Base-by-base conservation (phyloP, 2,113 vertebrate genomes). In the Collichthys lucidus region DNA sequence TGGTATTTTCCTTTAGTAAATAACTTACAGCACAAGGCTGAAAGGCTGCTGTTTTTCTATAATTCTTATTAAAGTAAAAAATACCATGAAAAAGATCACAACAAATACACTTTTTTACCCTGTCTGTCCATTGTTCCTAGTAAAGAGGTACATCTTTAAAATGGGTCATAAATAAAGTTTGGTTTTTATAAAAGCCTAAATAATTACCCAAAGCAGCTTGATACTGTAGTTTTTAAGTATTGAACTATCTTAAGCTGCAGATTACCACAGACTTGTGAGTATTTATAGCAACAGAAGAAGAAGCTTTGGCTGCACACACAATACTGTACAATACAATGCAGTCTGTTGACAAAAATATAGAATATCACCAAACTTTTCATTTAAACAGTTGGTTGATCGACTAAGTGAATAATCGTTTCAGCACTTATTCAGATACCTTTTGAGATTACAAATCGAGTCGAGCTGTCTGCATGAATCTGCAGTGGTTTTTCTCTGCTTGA, bases 401-500 rank as follows among this genome's bases (percentile, higher is more conserved):
- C 35, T 8, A 62, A 40, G 11, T 61, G 17, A 42, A 62, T 20
- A 11, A 62, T n/a, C 4, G 7, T 8, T 26, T 10, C 9, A 42
- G 24, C 22, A 14, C 5, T 26, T 46, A 59, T 52, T 60, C 8
- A 67, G 22, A 74, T 24, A 68, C 17, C 59, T 53, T 44, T 40
- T 5, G n/a, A 15, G 11, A 29, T 61, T 65, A 55, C 26, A 8
- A 71, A 80, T 57, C 46, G 7, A 77, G 42, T 65, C 16, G 24
- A 55, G 46, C 40, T 8, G 53, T 49, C 47, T 56, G 19, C 49
- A 47, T 19, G 12, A 62, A 44, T 83, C 75, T 76, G 56, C 78
- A 55, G 55, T 17, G 11, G 70, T 69, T 79, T 74, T 44, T 59
- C 52, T 83, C 83, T 67, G 44, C 71, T 74, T 53, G 29, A 70